Evolutionary conservation across 2,888 invertebrate species (phyloP).

Genomic region (Ptycholaimellus sp.): DNA sequence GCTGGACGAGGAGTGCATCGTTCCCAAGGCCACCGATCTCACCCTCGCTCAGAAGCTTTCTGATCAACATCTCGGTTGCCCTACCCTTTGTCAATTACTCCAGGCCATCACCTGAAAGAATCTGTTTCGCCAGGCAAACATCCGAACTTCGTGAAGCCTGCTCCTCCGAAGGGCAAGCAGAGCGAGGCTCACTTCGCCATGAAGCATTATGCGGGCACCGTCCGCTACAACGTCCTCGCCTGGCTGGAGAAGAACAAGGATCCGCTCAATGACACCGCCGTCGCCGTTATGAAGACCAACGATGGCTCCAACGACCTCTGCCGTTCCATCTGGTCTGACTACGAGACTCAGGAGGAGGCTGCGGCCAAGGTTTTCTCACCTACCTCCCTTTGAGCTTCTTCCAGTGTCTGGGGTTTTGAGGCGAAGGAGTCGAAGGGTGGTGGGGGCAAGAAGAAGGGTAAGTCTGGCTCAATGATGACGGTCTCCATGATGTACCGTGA

Average conservation of each 20-base stretch:
- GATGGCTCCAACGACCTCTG: conserved; percentile 8
- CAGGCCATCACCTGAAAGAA: too few species aligned
- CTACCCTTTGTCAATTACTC: too few species aligned
- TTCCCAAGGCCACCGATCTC: conserved; percentile 96
- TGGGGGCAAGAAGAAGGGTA: conserved; percentile 20
- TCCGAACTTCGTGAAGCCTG: conserved; percentile 26
- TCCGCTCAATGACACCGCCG: conserved; percentile 28
- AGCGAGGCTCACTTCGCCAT: conserved; percentile 81
- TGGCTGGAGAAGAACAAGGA: conserved; percentile 31
- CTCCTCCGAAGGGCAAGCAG: conserved; percentile 28
- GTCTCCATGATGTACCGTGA: conserved; percentile 35
- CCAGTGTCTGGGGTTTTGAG: too few species aligned
- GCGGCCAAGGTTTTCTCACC: conserved; percentile 16
- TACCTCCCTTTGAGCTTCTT: too few species aligned
- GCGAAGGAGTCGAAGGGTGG: too few species aligned
- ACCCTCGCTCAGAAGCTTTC: conserved; percentile 97
- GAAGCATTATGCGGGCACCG: conserved; percentile 86
- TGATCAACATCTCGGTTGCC: conserved; percentile 82
- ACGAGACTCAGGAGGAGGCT: conserved; percentile 29
- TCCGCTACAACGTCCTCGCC: conserved; percentile 25
- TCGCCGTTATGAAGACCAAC: conserved; percentile 14
- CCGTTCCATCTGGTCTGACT: conserved; percentile 53
- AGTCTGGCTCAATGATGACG: conserved; percentile 45
- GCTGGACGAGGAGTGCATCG: conserved; percentile 99
- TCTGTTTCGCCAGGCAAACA: too few species aligned